A percentile compares a stretch with the other conserved stretches of the same genome.
Conservation (phyloP, 1,140 invertebrate species). For the Pogonomyrmex barbatus region DNA sequence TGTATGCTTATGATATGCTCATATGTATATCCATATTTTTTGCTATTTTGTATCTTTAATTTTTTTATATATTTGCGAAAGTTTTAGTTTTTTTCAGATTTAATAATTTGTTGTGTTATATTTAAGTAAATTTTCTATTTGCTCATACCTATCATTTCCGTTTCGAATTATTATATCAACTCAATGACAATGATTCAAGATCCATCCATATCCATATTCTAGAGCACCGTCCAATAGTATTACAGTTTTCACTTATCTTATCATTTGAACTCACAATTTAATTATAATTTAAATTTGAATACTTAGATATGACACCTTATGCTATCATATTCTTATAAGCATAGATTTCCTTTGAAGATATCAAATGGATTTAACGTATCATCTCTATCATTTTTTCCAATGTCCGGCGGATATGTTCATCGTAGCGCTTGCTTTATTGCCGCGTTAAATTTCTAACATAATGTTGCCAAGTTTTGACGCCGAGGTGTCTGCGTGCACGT, state of each 20-base stretch:
- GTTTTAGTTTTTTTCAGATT: not conserved
- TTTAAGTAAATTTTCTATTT: not conserved
- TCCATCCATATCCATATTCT: not conserved
- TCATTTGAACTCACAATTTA: not conserved
- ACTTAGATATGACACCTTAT: not conserved
- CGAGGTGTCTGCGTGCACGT: conserved; percentile 81
- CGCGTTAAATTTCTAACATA: conserved; percentile 76
- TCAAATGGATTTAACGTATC: not conserved
- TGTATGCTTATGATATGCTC: not conserved
- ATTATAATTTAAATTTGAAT: conserved; percentile 3
- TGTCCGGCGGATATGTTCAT: not conserved
- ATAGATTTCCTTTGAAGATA: not conserved
- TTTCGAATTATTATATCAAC: not conserved
- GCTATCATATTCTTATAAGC: not conserved
- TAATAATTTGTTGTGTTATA: not conserved
- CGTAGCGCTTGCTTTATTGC: not conserved
- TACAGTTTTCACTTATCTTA: not conserved
- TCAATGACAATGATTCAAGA: not conserved
- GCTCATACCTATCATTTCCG: not conserved
- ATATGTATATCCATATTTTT: not conserved
- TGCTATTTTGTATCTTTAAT: not conserved
- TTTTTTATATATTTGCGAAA: not conserved
- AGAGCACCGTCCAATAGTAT: not conserved
- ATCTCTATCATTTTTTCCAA: not conserved
- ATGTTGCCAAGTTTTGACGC: conserved; percentile 83